These are phyloP conservation scores for Girardinichthys multiradiatus DNA, from an alignment of 2,113 vertebrate genomes.

Conservation along the genomic window DNA sequence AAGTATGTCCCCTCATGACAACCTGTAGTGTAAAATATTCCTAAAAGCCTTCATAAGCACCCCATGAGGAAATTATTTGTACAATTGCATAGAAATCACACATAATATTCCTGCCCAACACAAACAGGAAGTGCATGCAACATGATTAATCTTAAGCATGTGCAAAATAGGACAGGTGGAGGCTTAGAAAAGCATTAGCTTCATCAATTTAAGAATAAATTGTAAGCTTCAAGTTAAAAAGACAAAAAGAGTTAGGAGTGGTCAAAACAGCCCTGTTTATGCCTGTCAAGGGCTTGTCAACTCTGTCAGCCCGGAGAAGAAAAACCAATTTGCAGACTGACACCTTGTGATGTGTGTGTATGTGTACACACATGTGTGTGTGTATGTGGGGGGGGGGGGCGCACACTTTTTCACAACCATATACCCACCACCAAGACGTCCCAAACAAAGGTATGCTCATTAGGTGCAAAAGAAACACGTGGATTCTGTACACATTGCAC, in stretches of 20 bases:
- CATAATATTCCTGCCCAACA: slow-evolving; percentile 17
- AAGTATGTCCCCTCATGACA: background rate
- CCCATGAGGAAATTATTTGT: slow-evolving; percentile 11
- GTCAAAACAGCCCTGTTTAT: slow-evolving; percentile 63
- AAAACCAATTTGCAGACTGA: slow-evolving; percentile 74
- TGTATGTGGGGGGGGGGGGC: background rate
- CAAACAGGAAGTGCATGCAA: slow-evolving; percentile 20
- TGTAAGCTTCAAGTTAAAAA: slow-evolving; percentile 58
- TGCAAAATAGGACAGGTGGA: slow-evolving; percentile 35
- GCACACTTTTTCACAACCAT: slow-evolving; percentile 9
- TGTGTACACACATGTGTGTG: slow-evolving; percentile 2
- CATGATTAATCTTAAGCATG: slow-evolving; percentile 26
- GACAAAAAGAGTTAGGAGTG: slow-evolving; percentile 16
- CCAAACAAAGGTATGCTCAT: background rate
- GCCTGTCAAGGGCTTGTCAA: slow-evolving; percentile 74
- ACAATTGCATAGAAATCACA: slow-evolving; percentile 1
- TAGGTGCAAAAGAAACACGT: background rate
- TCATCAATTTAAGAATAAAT: slow-evolving; percentile 53
- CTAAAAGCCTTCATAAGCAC: slow-evolving; percentile 9
- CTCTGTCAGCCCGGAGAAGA: slow-evolving; percentile 70
- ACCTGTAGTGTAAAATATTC: background rate
- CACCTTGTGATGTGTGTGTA: slow-evolving; percentile 53
- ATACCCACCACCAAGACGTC: background rate
- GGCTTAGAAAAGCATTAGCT: slow-evolving; percentile 27
- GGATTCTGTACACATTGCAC: background rate